Evolutionary conservation across 2,888 invertebrate species (phyloP).

Genomic region (Xylocampa areola): DNA sequence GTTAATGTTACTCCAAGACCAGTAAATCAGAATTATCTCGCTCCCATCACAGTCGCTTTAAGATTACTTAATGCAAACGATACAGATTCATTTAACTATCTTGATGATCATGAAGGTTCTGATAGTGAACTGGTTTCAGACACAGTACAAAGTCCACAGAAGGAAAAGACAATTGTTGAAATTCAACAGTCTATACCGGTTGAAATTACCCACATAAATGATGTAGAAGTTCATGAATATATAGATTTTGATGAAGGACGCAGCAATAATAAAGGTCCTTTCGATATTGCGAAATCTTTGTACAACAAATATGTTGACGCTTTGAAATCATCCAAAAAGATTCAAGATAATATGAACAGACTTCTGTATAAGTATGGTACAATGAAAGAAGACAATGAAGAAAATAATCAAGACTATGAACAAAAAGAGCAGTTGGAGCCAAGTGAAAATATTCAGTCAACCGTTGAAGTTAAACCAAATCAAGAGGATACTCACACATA

Average conservation of each 20-base stretch:
- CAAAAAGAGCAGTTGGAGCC: constrained; percentile 73
- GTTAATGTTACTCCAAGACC: constrained; percentile 90
- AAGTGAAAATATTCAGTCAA: constrained; percentile 76
- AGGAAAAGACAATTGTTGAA: constrained; percentile 90
- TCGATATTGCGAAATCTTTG: constrained; percentile 71
- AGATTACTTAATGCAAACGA: constrained; percentile 85
- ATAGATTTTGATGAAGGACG: constrained; percentile 82
- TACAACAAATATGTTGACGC: constrained; percentile 78
- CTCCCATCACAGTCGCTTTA: constrained; percentile 90
- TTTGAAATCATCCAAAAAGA: constrained; percentile 78
- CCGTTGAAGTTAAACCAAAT: constrained; percentile 74
- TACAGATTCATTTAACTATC: constrained; percentile 76
- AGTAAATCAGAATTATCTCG: constrained; percentile 88
- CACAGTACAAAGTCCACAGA: constrained; percentile 77
- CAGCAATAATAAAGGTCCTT: constrained; percentile 71
- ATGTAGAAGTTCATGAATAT: constrained; percentile 84
- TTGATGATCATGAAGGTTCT: constrained; percentile 80
- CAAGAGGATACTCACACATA: constrained; percentile 64
- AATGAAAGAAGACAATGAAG: constrained; percentile 73
- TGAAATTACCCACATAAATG: constrained; percentile 86
- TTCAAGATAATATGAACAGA: constrained; percentile 75
- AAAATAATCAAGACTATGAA: constrained; percentile 62
- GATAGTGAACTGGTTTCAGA: constrained; percentile 81
- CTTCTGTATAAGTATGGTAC: constrained; percentile 72
- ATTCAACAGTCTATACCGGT: constrained; percentile 91